Percentiles rank a stretch among this genome's conserved stretches.
Evolutionary conservation across 2,113 vertebrate species (phyloP).

Genomic region (Ellobius talpinus): DNA sequence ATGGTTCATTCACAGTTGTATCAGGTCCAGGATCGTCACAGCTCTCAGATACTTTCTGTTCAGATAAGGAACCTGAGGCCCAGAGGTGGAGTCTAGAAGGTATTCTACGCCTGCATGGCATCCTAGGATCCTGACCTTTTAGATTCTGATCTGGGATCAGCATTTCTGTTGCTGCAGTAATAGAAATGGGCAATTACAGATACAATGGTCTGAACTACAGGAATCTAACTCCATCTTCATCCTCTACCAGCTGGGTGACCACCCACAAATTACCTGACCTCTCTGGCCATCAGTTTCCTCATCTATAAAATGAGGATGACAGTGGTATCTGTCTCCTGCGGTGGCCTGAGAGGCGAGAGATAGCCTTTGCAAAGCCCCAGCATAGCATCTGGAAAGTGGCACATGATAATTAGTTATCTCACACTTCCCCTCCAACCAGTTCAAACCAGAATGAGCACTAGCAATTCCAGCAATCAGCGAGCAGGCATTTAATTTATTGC

Average conservation of each 20-base stretch:
- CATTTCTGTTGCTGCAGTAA: background rate
- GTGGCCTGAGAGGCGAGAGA: too few species aligned
- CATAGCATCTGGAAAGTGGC: background rate
- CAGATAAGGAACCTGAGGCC: background rate
- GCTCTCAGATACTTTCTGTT: background rate
- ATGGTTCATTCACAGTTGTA: background rate
- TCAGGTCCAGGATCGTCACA: rapidly evolving
- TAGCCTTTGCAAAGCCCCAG: background rate
- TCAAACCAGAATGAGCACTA: background rate
- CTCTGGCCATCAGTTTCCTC: constrained; percentile 6
- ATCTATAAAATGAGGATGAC: background rate
- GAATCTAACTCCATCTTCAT: background rate
- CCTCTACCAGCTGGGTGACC: background rate
- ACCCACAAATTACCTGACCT: background rate
- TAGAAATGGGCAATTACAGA: background rate
- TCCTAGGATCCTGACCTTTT: background rate
- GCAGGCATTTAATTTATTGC: constrained; percentile 50
- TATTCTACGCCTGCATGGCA: rapidly evolving
- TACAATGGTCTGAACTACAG: background rate
- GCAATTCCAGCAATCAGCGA: background rate
- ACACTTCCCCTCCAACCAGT: background rate
- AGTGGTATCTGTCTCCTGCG: background rate
- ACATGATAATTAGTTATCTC: constrained; percentile 17
- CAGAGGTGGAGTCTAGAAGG: background rate
- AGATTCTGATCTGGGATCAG: background rate